Evolutionary conservation across 1,140 invertebrate genomes (phyloP).

Genomic region (Drosophila bipectinata): DNA sequence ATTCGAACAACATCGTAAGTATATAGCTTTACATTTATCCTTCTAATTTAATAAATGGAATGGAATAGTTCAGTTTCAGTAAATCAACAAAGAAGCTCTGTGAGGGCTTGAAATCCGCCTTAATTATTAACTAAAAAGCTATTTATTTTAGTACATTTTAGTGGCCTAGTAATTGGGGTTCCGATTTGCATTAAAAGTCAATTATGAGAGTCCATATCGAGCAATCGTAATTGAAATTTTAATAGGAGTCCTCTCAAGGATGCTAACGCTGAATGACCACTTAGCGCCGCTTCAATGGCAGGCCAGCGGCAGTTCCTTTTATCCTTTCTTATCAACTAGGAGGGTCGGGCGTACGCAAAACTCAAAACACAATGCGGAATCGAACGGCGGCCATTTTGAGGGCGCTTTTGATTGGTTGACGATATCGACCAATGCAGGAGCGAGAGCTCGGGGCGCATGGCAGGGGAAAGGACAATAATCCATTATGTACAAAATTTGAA

Average conservation of each 20-base stretch:
- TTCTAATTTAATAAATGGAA: too few relatives aligned
- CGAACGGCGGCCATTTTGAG: slow-evolving; percentile 83
- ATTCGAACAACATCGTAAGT: too few relatives aligned
- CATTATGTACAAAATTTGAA: slow-evolving; percentile 83
- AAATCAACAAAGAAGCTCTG: too few relatives aligned
- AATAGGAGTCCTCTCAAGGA: slow-evolving; percentile 17
- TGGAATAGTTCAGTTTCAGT: too few relatives aligned
- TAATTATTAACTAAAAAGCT: background rate
- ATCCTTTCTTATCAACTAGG: slow-evolving; percentile 29
- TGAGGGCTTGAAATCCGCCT: too few relatives aligned
- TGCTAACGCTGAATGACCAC: slow-evolving; percentile 27
- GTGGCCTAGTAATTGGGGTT: slow-evolving; percentile 4
- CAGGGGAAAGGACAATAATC: slow-evolving; percentile 82
- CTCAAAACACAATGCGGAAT: slow-evolving; percentile 53
- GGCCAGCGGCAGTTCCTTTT: slow-evolving; percentile 9
- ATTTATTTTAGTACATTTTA: background rate
- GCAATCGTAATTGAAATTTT: slow-evolving; percentile 16
- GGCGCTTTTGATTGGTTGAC: slow-evolving; percentile 83
- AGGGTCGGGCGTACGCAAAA: slow-evolving; percentile 30
- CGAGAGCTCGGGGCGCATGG: slow-evolving; percentile 60
- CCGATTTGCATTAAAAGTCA: slow-evolving; percentile 2
- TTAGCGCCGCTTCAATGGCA: slow-evolving; percentile 8
- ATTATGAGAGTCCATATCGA: background rate
- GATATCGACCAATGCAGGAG: slow-evolving; percentile 83
- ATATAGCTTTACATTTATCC: too few relatives aligned